These are phyloP conservation scores for Myodes glareolus DNA, from an alignment of 2,113 vertebrate species.

Conservation along the genomic window DNA sequence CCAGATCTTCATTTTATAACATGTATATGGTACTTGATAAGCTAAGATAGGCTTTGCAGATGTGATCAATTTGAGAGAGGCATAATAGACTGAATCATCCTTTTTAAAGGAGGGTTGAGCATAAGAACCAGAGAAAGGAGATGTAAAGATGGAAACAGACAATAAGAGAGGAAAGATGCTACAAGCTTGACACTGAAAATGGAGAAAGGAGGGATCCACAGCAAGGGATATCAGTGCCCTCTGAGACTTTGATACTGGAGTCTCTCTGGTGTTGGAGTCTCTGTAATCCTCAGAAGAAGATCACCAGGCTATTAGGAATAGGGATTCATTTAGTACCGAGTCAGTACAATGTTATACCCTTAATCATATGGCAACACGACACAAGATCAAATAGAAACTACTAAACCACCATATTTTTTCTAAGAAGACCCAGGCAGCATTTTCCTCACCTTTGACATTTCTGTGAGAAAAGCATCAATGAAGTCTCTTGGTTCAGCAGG, in stretches of 20 bases:
- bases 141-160: not conserved
- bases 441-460: slow-evolving; percentile 88
- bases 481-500: slow-evolving; percentile 87
- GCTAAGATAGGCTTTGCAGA: not conserved
- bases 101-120: not conserved
- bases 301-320: no score
- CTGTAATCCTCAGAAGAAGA: not conserved
- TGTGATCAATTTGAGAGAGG: not conserved
- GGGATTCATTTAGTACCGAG: not conserved
- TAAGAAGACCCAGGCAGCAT: not conserved
- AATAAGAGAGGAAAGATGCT: not conserved
- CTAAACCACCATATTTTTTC: no score
- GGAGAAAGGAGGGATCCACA: not conserved
- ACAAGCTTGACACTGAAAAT: not conserved
- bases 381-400: not conserved
- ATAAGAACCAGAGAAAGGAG: not conserved
- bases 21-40: not conserved
- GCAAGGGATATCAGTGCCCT: not conserved
- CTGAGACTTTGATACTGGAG: not conserved
- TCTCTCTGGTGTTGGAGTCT: no score
- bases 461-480: slow-evolving; percentile 90
- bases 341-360: not conserved
- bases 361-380: not conserved
- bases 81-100: not conserved
- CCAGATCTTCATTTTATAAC: not conserved